Evolutionary conservation across 2,113 vertebrate species (phyloP).

Genomic region (Peromyscus polionotus): DNA sequence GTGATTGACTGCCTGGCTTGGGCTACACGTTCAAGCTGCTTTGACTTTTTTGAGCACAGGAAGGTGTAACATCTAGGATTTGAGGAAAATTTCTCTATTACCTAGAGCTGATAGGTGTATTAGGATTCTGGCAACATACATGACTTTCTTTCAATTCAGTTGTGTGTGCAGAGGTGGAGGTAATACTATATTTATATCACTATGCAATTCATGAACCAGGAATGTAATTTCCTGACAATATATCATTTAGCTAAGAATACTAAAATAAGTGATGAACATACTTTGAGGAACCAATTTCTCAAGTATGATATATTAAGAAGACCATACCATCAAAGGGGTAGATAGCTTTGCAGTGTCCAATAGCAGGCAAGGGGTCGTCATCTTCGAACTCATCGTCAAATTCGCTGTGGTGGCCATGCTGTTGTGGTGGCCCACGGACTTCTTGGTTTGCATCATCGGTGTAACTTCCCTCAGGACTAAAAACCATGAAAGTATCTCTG

Average conservation of each 20-base stretch:
- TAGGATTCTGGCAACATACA: neutral
- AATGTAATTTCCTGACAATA: conserved; percentile 47
- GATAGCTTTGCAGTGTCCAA: conserved; percentile 99
- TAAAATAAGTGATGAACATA: neutral
- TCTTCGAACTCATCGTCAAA: conserved; percentile 99
- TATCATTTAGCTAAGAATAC: conserved; percentile 46
- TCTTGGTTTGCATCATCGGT: conserved; percentile 97
- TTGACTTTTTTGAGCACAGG: neutral
- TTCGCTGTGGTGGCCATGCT: conserved; percentile 90
- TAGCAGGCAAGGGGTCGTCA: conserved; percentile 96
- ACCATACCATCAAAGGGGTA: conserved; percentile 96
- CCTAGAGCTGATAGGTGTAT: conserved; percentile 10
- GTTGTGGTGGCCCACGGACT: conserved; percentile 92
- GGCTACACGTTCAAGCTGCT: neutral
- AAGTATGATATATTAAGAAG: conserved; percentile 25
- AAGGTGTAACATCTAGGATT: neutral
- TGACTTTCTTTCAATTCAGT: conserved; percentile 48
- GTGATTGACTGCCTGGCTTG: neutral
- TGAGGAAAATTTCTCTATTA: conserved; percentile 2
- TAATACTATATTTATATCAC: conserved; percentile 6
- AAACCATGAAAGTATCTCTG: conserved; percentile 68
- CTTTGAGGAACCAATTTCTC: conserved; percentile 3
- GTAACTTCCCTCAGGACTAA: conserved; percentile 98
- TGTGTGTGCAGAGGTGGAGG: neutral
- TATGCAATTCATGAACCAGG: conserved; percentile 35